Conservation (phyloP, 2,113 vertebrate species). For the Illadopsis cleaveri region DNA sequence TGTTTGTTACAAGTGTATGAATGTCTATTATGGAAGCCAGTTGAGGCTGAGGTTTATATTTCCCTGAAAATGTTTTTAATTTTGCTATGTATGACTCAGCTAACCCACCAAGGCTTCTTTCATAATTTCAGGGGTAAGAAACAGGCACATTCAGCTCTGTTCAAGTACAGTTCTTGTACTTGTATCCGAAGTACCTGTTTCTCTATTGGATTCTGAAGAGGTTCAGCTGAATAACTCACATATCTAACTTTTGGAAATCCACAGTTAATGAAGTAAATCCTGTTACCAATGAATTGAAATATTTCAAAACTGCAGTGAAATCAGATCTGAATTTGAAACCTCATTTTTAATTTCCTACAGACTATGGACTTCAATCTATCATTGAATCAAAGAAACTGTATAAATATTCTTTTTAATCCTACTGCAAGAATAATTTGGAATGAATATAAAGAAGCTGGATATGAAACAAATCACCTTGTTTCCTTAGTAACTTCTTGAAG, state of each 20-base stretch:
- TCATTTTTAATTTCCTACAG: neutral
- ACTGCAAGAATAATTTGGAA: neutral
- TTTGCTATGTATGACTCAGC: neutral
- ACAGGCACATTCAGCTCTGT: neutral
- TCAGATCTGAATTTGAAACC: neutral
- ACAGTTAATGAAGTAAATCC: neutral
- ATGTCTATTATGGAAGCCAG: neutral
- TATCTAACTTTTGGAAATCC: neutral
- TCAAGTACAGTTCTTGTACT: neutral
- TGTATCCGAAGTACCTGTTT: neutral
- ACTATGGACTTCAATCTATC: neutral
- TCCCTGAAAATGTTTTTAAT: neutral
- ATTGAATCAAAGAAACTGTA: neutral
- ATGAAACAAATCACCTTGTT: neutral
- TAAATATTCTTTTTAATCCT: neutral
- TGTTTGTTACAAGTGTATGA: rapidly evolving
- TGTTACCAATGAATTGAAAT: neutral
- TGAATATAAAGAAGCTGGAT: neutral
- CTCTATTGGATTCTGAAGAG: neutral
- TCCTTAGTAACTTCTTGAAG: neutral
- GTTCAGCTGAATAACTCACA: neutral
- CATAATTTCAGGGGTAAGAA: neutral
- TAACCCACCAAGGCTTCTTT: neutral
- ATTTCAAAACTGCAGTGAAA: neutral
- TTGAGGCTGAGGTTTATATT: neutral